Evolutionary conservation across 2,888 invertebrate genomes (phyloP), one percentile per base, ranked within the genome.

Genomic region (Sialis lutaria): DNA sequence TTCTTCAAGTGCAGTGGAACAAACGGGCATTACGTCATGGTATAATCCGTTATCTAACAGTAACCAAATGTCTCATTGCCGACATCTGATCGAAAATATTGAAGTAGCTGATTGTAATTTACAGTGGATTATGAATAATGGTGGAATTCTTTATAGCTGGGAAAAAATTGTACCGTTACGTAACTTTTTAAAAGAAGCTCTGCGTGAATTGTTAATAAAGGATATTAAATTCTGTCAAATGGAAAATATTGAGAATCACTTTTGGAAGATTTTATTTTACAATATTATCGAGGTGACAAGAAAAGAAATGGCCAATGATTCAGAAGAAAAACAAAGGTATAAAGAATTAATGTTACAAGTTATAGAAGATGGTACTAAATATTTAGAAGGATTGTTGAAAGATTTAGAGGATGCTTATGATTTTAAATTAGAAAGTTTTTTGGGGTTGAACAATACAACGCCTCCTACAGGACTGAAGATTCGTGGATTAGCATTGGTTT

Each of bases 201-300:
- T 86, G 42, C 72, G 75, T 53, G 75, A 70, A 52, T 67, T 89
- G 7, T 64, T 89, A 8, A 69, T 81, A 58, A 75, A 79, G 40
- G 88, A 92, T 64, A 73, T 91, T 49, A 88, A 87, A 63, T 87
- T 89, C 61, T 86, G 89, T 55, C 84, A 87, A 60, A 74, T 80
- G 40, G 83, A 88, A 58, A 89, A 90, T 60, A 78, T 90, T 6
- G 93, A 93, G 58, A 84, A 86, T 57, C 80, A 85, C 59, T 79
- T 93, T 63, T 93, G 93, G 93, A 91, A 90, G 64, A 75, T 89
- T 50, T 71, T 89, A 4, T 93, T 85, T 63, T 85, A 93, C 61
- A 83, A 83, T 60, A 79, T 89, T 51, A 88, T 92, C 53, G 91
- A 92, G 64, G 72, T 81, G 54, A 68, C 89, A 55, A 72, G 88